Conservation (phyloP, 1,140 invertebrate genomes). For the Drosophila watanabei region DNA sequence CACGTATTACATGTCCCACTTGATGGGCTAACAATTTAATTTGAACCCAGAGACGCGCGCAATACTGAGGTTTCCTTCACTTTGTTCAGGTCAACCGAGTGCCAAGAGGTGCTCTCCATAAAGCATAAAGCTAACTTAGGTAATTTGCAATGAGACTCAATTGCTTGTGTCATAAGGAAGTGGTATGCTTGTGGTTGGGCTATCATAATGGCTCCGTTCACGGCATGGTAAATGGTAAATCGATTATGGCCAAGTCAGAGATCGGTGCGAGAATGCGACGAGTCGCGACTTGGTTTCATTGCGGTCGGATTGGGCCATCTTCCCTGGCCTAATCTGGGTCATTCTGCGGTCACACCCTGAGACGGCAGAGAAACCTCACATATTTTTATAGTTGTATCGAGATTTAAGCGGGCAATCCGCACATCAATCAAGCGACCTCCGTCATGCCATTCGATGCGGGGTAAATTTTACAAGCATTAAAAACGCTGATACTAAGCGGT, state of each 20-base stretch:
- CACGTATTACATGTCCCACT: conserved; percentile 75
- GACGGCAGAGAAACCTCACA: conserved; percentile 26
- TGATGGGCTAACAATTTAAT: conserved; percentile 82
- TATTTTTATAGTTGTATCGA: conserved; percentile 2
- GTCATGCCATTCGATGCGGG: conserved; percentile 45
- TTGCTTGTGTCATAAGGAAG: conserved; percentile 37
- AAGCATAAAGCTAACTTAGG: conserved; percentile 2
- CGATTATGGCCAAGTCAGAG: conserved; percentile 37
- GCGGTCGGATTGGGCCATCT: conserved; percentile 40
- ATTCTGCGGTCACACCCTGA: conserved; percentile 41
- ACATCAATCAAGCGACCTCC: conserved; percentile 49
- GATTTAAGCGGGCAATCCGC: conserved; percentile 28
- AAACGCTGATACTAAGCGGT: conserved; percentile 25
- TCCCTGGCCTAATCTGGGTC: conserved; percentile 30
- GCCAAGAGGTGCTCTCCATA: conserved; percentile 16
- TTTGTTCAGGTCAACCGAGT: conserved; percentile 41
- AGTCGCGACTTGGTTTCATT: conserved; percentile 30
- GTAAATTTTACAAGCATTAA: conserved; percentile 4
- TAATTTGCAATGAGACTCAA: conserved; percentile 18
- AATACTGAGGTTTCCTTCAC: conserved; percentile 49
- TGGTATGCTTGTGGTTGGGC: conserved; percentile 10
- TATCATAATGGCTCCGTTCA: conserved; percentile 53
- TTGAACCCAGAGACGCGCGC: conserved; percentile 68
- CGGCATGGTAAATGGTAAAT: conserved; percentile 43
- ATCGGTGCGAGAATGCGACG: conserved; percentile 23